Evolutionary conservation across 2,888 invertebrate species (phyloP).

Genomic region (Diarsia mendica): DNA sequence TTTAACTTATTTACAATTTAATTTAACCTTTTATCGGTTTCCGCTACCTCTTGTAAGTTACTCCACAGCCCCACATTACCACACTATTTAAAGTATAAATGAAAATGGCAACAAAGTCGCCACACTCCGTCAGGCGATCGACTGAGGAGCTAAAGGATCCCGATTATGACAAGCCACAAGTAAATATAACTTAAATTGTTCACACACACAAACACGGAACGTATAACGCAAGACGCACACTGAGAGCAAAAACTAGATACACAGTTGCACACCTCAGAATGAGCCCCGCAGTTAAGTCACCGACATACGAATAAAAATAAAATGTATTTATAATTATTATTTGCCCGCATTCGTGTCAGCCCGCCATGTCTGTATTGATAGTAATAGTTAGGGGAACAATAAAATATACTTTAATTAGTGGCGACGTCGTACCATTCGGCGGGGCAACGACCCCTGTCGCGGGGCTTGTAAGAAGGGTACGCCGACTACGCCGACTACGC

Average conservation of each 20-base stretch:
- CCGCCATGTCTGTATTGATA: constrained; percentile 82
- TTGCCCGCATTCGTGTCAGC: constrained; percentile 87
- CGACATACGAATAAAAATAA: constrained; percentile 80
- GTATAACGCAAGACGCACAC: constrained; percentile 31
- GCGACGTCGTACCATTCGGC: constrained; percentile 71
- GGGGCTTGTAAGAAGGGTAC: constrained; percentile 64
- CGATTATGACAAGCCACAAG: constrained; percentile 43
- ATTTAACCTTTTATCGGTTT: not conserved
- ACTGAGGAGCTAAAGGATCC: constrained; percentile 30
- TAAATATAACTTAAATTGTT: constrained; percentile 48
- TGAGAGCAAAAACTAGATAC: constrained; percentile 22
- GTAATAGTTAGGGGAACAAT: constrained; percentile 87
- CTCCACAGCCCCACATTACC: not conserved
- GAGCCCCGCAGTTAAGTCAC: constrained; percentile 26
- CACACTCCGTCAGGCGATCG: constrained; percentile 8
- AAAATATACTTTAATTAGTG: constrained; percentile 89
- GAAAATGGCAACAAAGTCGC: constrained; percentile 22
- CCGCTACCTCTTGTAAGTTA: not conserved
- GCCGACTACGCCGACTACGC: constrained; percentile 54
- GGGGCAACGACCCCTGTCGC: constrained; percentile 69
- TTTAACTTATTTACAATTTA: not conserved
- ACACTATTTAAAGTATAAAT: constrained; percentile 14
- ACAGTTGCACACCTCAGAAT: constrained; percentile 38
- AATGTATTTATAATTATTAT: constrained; percentile 89
- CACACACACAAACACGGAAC: constrained; percentile 32